phyloP scores from a whole-genome alignment of 2,113 vertebrate genomes.

The Poecile atricapillus region DNA sequence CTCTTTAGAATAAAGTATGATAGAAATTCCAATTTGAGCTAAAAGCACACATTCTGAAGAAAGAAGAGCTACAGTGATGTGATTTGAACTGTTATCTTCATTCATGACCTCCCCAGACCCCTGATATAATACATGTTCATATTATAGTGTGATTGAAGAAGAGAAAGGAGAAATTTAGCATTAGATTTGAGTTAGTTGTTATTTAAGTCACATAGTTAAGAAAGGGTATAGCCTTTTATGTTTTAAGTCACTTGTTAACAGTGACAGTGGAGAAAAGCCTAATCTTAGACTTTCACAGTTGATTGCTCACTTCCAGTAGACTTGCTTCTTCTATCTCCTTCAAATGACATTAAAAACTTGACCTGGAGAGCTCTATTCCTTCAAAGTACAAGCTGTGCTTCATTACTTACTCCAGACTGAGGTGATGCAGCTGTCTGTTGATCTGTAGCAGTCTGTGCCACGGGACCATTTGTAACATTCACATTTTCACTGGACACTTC shows the following conservation, averaged over 20 bases:
- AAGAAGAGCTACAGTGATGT: background rate
- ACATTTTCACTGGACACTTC: conserved; percentile 72
- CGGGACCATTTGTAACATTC: conserved; percentile 73
- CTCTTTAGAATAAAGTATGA: background rate
- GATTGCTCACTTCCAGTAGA: background rate
- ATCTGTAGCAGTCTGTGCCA: conserved; percentile 57
- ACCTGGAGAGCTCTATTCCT: background rate
- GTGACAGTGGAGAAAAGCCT: background rate
- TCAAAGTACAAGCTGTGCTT: background rate
- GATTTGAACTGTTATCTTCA: background rate
- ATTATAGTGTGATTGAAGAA: background rate
- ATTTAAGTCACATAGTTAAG: background rate
- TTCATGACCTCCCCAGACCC: background rate
- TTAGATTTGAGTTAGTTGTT: background rate
- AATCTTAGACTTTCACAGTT: background rate
- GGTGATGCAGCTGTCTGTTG: conserved; percentile 35
- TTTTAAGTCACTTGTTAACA: background rate
- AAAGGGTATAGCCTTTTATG: background rate
- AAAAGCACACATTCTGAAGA: background rate
- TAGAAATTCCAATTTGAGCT: background rate
- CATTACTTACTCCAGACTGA: conserved; percentile 66
- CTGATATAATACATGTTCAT: background rate
- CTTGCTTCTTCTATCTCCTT: background rate
- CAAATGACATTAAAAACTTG: background rate
- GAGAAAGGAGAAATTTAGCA: background rate